phyloP scores from a whole-genome alignment of 2,797 vertebrate genomes.

The Rhinophrynus dorsalis region DNA sequence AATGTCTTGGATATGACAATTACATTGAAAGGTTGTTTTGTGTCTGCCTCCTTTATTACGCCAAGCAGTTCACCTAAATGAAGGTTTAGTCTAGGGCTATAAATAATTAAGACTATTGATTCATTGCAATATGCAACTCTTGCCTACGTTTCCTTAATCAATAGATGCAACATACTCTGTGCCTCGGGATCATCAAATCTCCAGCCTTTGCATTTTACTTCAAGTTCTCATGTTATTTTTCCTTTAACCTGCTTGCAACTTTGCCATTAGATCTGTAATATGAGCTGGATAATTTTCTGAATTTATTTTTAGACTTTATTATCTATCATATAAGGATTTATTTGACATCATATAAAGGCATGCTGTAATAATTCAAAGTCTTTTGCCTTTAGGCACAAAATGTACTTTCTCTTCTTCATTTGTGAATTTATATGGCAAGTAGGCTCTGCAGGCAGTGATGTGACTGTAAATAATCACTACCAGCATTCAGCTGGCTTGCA shows the following conservation, averaged over 20 bases:
- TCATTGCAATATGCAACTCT: background rate
- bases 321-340: background rate
- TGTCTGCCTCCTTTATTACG: too few relatives aligned
- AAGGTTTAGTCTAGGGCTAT: too few relatives aligned
- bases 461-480: conserved; percentile 44
- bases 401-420: conserved; percentile 5
- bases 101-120: too few relatives aligned
- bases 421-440: conserved; percentile 35
- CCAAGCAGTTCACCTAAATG: too few relatives aligned
- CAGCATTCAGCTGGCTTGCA: conserved; percentile 29
- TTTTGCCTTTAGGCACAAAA: conserved; percentile 14
- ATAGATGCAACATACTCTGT: background rate
- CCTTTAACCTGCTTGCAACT: background rate
- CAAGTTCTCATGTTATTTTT: too few relatives aligned
- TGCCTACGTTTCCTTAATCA: background rate
- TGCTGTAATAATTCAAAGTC: conserved; percentile 14
- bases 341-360: conserved; percentile 13
- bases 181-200: too few relatives aligned
- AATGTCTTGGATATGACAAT: too few relatives aligned
- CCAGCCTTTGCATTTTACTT: too few relatives aligned
- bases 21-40: too few relatives aligned
- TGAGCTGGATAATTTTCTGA: background rate
- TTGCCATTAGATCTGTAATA: background rate
- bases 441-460: conserved; percentile 13
- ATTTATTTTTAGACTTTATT: background rate